Evolutionary conservation across 2,888 invertebrate species (phyloP), one percentile per base, ranked within the genome.

Genomic region (Aspidiotus destructor): DNA sequence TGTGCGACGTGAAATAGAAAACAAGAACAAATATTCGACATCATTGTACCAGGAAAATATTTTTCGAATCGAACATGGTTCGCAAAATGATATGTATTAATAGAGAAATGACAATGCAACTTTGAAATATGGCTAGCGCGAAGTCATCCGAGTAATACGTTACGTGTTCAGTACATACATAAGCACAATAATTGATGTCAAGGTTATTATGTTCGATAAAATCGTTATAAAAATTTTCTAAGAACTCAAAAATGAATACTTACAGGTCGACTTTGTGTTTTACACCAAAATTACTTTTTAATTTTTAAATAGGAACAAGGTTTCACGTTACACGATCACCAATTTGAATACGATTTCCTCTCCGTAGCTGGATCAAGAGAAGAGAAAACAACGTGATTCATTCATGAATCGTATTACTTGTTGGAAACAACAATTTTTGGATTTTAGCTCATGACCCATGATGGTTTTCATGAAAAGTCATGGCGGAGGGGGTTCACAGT

Each of bases 381-480:
- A 48, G 58, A 58, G 67, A 67, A 67, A 67, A 67, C 67, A 67
- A 67, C 67, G 67, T 67, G 67, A 67, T 67, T 67, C 67, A 67
- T 67, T 67, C 52, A 67, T 48, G 60, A 67, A 60, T 58, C 15
- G 15, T 55, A 16, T 58, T 67, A 67, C 67, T 67, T 67, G 67
- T 67, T 67, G 67, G 67, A 58, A 67, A 65, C 67, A 67, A 67
- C 67, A 60, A 67, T 67, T 67, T 60, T 52, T 48, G 48, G 48
- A 48, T n/a, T 48, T 48, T 15, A 9, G n/a, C 40, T 8, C 15
- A 11, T 28, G 28, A 5, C 40, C 6, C 15, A 11, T 28, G 28
- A 5, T 28, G 28, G 28, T 28, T 1, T 28, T 28, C 28, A 28
- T 28, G 28, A 1, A 28, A 28, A 28, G 28, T 3, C 28, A 5